Evolutionary conservation across 1,140 invertebrate species (phyloP), one percentile per base, ranked within the genome.

Genomic region (Lordiphosa mommai): DNA sequence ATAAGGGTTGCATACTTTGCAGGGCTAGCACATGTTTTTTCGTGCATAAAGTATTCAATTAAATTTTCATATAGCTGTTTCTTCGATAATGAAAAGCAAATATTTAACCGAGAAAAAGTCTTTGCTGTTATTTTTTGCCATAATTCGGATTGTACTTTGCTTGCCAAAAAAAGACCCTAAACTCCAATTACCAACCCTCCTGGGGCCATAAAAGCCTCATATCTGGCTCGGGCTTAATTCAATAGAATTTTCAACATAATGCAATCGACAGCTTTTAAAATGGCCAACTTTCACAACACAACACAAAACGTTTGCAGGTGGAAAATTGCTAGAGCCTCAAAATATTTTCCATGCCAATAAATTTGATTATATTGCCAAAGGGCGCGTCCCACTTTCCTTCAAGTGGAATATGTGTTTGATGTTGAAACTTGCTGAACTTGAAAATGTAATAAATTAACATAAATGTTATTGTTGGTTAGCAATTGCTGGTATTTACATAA

Each of bases 201-300:
- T 7, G 0, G 23, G 23, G 6, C 23, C 41, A n/a, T 29, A 12
- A 36, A 12, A 8, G 53, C 37, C 23, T 29, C 46, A 27, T 27
- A 27, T 59, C 10, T 2, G 12, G 13, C 20, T 14, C 17, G 38
- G 67, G 66, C 76, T 72, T 80, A 68, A 80, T 84, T 82, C 61
- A 80, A 80, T 82, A 55, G 77, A 52, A 67, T 57, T 38, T 38
- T 67, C 48, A 61, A 50, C n/a, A 23, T 46, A 53, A 60, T 80
- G 71, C 77, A 80, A 82, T 80, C 66, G 76, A 82, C 76, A 82
- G 76, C 71, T 76, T 61, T 49, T 63, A 57, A 82, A 74, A 73
- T 76, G 74, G 64, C 46, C 40, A 57, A 60, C 61, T 48, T 64
- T 43, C 63, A 67, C 46, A 49, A 50, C 53, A 59, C 46, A 49